Percentiles rank a stretch among this genome's conserved stretches.
Evolutionary conservation across 2,797 vertebrate genomes (phyloP).

Genomic region (Knipowitschia caucasica): DNA sequence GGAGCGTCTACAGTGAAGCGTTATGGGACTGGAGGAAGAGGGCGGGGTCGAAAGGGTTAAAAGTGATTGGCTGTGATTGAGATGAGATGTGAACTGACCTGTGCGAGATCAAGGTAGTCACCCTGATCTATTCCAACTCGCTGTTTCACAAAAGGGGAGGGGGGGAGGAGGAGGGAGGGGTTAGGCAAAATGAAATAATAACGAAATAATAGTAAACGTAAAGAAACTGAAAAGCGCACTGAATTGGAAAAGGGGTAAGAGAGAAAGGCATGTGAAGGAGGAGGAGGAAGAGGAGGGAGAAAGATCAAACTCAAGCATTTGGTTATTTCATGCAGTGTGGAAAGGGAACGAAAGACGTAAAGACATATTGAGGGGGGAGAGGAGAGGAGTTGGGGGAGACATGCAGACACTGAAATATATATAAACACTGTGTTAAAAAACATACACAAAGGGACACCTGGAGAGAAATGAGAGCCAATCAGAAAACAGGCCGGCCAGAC

Average conservation of each 20-base stretch:
- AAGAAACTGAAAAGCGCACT: constrained; percentile 58
- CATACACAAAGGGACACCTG: constrained; percentile 50
- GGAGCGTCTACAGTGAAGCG: constrained; percentile 74
- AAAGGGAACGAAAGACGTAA: constrained; percentile 72
- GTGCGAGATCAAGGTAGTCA: constrained; percentile 94
- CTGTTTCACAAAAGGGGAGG: constrained; percentile 87
- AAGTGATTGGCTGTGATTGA: constrained; percentile 74
- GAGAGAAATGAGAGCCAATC: constrained; percentile 67
- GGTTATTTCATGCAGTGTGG: constrained; percentile 83
- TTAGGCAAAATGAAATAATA: constrained; percentile 71
- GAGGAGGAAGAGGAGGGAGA: constrained; percentile 71
- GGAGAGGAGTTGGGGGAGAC: too few relatives aligned
- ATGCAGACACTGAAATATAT: constrained; percentile 62
- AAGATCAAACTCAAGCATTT: constrained; percentile 82
- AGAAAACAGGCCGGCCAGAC: constrained; percentile 62
- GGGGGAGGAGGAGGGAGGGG: constrained; percentile 51
- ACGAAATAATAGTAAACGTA: constrained; percentile 69
- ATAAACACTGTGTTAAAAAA: constrained; percentile 42
- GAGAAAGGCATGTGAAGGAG: constrained; percentile 55
- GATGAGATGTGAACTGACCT: constrained; percentile 90
- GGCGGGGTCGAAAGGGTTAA: constrained; percentile 32
- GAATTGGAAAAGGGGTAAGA: constrained; percentile 43
- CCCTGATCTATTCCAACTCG: constrained; percentile 97
- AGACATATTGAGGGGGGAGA: constrained; percentile 52
- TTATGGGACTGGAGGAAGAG: constrained; percentile 64